Conservation (phyloP, 1,140 invertebrate species). For the Drosophila sproati region DNA sequence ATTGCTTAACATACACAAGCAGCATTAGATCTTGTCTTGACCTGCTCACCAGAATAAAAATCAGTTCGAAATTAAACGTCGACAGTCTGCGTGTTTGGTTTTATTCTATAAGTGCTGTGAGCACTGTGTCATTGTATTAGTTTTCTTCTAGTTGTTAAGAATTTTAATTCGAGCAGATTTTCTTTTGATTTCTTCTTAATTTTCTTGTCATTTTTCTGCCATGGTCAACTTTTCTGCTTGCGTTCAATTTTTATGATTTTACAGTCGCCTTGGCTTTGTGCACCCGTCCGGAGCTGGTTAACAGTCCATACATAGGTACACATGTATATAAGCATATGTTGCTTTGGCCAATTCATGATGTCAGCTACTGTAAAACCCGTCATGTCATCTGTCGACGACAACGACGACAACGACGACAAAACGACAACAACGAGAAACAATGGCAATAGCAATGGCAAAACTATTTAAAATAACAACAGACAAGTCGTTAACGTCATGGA, state of each 20-base stretch:
- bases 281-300: slow-evolving; percentile 14
- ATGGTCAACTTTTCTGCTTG: not conserved
- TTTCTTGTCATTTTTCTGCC: not conserved
- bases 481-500: slow-evolving; percentile 56
- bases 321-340: slow-evolving; percentile 20
- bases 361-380: slow-evolving; percentile 43
- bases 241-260: slow-evolving; percentile 2
- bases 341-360: slow-evolving; percentile 44
- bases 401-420: slow-evolving; percentile 24
- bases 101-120: no score
- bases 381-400: slow-evolving; percentile 40
- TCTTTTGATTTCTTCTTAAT: not conserved
- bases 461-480: slow-evolving; percentile 36
- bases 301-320: slow-evolving; percentile 9
- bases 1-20: no score
- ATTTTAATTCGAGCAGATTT: not conserved
- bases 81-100: no score
- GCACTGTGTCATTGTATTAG: not conserved
- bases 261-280: slow-evolving; percentile 23
- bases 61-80: no score
- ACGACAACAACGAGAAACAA: slow-evolving; percentile 24
- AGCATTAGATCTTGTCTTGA: no score
- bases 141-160: not conserved
- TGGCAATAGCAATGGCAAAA: slow-evolving; percentile 38
- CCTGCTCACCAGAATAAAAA: no score